Percentiles rank a stretch among this genome's conserved stretches.
phyloP scores from a whole-genome alignment of 2,888 invertebrate species.

The Achlya flavicornis region DNA sequence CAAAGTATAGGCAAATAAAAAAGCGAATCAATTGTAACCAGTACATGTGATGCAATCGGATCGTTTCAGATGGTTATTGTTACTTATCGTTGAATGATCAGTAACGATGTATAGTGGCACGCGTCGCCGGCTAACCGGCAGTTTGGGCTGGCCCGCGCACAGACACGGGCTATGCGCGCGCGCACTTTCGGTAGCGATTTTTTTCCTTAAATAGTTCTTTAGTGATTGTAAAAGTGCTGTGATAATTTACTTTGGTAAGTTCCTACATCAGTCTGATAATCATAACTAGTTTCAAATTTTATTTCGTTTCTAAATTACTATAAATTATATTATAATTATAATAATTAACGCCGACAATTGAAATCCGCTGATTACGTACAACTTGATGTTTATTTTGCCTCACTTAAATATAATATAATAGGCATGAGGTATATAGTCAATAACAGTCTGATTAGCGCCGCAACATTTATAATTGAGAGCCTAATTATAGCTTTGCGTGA shows the following conservation, averaged over 20 bases:
- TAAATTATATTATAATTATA: too few relatives aligned
- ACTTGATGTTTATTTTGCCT: not conserved
- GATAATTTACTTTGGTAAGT: constrained; percentile 3
- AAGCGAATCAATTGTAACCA: constrained; percentile 11
- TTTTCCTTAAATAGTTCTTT: not conserved
- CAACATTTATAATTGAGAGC: not conserved
- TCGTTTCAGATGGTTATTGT: constrained; percentile 24
- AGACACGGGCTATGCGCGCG: not conserved
- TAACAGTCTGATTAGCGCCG: not conserved
- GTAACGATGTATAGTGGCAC: constrained; percentile 11
- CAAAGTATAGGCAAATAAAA: constrained; percentile 9
- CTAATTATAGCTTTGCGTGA: not conserved
- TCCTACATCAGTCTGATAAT: not conserved
- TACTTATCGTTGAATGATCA: constrained; percentile 13
- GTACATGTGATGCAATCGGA: constrained; percentile 30
- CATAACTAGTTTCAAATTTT: not conserved
- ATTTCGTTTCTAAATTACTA: not conserved
- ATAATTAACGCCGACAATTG: not conserved
- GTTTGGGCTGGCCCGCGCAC: not conserved
- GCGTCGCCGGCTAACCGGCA: constrained; percentile 10
- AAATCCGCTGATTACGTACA: not conserved
- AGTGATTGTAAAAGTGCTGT: constrained; percentile 9
- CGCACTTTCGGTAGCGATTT: constrained; percentile 4
- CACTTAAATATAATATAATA: too few relatives aligned
- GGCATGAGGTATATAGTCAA: not conserved